Evolutionary conservation across 2,113 vertebrate species (phyloP).

Genomic region (Ailuropoda melanoleuca): DNA sequence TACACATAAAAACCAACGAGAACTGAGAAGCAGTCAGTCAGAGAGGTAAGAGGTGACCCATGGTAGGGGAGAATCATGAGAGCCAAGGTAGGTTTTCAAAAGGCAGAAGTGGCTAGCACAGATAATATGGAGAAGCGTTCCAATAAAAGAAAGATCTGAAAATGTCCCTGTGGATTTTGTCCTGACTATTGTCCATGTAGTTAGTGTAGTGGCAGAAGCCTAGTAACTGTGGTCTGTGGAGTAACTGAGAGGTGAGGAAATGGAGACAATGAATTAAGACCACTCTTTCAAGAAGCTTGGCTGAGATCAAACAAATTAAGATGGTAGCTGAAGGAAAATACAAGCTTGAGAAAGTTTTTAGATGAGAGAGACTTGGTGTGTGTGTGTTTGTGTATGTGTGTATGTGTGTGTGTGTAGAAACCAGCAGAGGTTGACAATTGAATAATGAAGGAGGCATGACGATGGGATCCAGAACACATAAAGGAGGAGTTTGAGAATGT

Average conservation of each 20-base stretch:
- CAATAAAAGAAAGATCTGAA: slow-evolving; percentile 3
- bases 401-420: background rate
- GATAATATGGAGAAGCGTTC: background rate
- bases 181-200: background rate
- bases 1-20: slow-evolving; percentile 6
- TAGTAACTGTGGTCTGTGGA: background rate
- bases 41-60: background rate
- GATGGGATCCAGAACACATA: background rate
- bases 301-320: slow-evolving; percentile 34
- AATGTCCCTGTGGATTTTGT: background rate
- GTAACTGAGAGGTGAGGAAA: slow-evolving; percentile 8
- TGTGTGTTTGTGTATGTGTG: background rate
- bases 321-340: slow-evolving; percentile 4
- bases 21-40: background rate
- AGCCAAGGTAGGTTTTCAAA: background rate
- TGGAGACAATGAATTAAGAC: slow-evolving; percentile 4
- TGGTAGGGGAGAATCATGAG: background rate
- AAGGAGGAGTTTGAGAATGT: background rate
- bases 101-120: background rate
- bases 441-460: background rate
- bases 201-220: background rate
- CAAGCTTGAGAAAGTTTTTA: background rate
- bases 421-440: slow-evolving; percentile 9
- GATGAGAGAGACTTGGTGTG: background rate
- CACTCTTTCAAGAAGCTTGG: slow-evolving; percentile 1